Evolutionary conservation across 2,888 invertebrate species (phyloP), one percentile per base, ranked within the genome.

Genomic region (Hirtodrosophila duncani): DNA sequence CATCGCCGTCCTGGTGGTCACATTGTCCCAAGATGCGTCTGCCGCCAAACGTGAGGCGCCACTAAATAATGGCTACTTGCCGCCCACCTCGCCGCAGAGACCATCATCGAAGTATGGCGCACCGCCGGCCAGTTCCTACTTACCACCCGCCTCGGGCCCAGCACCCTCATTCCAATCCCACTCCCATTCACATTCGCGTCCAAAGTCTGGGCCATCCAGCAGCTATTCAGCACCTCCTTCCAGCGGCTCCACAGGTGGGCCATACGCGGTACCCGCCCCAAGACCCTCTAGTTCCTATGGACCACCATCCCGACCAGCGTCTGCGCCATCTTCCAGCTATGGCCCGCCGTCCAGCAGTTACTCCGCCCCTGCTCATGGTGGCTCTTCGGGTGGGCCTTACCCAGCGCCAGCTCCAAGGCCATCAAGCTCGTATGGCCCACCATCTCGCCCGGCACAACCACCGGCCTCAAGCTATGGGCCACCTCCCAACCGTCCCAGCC

Each of bases 121-220:
- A 14, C 89, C 90, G 13, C 89, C 90, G 2, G 88, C 89, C 0
- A 89, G 87, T 13, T 88, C 88, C 3, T 91, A 91, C 66, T 88
- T 90, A 23, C 89, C 90, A 0, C 89, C 90, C 1, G 84, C 86
- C 6, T 85, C 87, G 1, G 86, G 83, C 1, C 86, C 85, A 5
- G 87, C 88, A 9, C 87, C 88, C 3, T 58, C 72, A 1, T 77
- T 71, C 16, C 66, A 64, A 10, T 53, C 79, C 10, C 64, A 34
- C 11, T n/a, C n/a, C n/a, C 34, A 34, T 13, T 18, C 17, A 3
- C 34, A 36, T 11, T 20, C 18, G 7, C 23, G 23, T 14, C 36
- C 21, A 3, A 21, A 50, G 66, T 18, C 83, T 67, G 42, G 85
- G 2, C 64, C 72, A 1, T 66, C 67, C 10, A 68, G 67, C 53